Evolutionary conservation across 1,140 invertebrate species (phyloP).

Genomic region (Spodoptera litura): DNA sequence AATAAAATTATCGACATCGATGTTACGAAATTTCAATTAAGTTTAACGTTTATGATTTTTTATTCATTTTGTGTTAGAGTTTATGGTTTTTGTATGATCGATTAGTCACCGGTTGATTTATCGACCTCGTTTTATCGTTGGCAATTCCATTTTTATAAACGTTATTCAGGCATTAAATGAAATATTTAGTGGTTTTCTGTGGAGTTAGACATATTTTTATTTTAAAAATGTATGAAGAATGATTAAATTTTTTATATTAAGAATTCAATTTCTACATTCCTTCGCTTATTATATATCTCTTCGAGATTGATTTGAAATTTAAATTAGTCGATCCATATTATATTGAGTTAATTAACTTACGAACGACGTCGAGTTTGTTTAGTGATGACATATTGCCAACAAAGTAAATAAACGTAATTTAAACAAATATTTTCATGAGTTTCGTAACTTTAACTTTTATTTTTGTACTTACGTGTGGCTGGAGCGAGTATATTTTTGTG

Average conservation of each 20-base stretch:
- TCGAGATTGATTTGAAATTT: neutral
- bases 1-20: slow-evolving; percentile 61
- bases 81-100: slow-evolving; percentile 17
- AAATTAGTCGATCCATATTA: neutral
- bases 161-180: no score
- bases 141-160: neutral
- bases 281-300: neutral
- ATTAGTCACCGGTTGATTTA: slow-evolving; percentile 13
- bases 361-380: neutral
- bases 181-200: no score
- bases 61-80: slow-evolving; percentile 39
- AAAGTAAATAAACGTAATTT: neutral
- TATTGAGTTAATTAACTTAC: neutral
- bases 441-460: neutral
- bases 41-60: slow-evolving; percentile 38
- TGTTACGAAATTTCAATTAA: slow-evolving; percentile 47
- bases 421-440: neutral
- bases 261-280: neutral
- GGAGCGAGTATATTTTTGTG: neutral
- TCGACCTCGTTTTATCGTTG: neutral
- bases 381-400: neutral
- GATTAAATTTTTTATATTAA: neutral
- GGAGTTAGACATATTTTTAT: no score
- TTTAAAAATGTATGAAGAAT: no score
- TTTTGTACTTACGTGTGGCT: neutral